phyloP scores from a whole-genome alignment of 1,140 invertebrate species.

The Drosophila rufa region DNA sequence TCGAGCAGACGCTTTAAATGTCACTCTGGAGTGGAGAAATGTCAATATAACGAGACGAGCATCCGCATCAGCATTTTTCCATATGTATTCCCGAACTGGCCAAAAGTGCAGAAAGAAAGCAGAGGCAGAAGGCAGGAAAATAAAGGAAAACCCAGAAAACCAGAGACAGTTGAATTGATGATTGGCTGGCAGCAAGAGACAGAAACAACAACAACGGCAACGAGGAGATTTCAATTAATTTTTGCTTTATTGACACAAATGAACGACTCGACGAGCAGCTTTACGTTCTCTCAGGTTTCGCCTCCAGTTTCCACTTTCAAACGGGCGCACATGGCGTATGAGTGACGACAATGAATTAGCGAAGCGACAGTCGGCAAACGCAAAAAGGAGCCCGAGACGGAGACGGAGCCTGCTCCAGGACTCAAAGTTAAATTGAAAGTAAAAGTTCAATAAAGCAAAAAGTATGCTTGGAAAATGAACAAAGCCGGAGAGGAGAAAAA shows the following conservation, averaged over 20 bases:
- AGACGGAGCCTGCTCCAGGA: constrained; percentile 36
- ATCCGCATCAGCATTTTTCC: constrained; percentile 61
- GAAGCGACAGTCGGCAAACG: constrained; percentile 24
- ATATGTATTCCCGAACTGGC: constrained; percentile 9
- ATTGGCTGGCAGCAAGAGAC: constrained; percentile 55
- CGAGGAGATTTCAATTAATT: constrained; percentile 79
- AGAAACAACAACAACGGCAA: constrained; percentile 18
- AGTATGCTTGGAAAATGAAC: constrained; percentile 52
- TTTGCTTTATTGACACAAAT: constrained; percentile 73
- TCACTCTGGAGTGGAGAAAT: constrained; percentile 67
- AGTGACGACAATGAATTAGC: constrained; percentile 72
- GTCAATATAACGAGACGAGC: constrained; percentile 71
- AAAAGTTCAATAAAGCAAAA: constrained; percentile 80
- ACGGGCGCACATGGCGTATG: constrained; percentile 59
- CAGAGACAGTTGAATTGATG: constrained; percentile 70
- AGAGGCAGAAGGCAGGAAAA: constrained; percentile 3
- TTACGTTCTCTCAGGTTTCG: constrained; percentile 4
- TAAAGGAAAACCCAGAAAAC: constrained; percentile 34
- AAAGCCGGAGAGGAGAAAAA: constrained; percentile 26
- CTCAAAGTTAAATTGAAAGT: constrained; percentile 81
- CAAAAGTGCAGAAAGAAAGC: constrained; percentile 40
- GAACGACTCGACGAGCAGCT: constrained; percentile 41
- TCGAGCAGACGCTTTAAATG: constrained; percentile 76
- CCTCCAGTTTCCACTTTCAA: constrained; percentile 3
- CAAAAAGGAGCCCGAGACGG: neutral